These are phyloP conservation scores for Plectrocnemia conspersa DNA, from an alignment of 1,140 invertebrate genomes.

Conservation along the genomic window DNA sequence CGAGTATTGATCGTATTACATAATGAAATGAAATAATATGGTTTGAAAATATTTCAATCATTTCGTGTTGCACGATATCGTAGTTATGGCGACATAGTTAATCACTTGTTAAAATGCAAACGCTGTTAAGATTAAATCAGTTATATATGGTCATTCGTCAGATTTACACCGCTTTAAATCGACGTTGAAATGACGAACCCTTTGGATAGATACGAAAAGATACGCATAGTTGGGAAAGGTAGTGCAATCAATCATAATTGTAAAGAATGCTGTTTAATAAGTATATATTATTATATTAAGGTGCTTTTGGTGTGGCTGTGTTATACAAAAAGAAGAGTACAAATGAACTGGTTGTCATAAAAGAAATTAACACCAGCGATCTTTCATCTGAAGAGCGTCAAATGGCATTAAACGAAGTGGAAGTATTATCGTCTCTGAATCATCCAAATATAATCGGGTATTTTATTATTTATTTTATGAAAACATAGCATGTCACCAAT, in stretches of 20 bases:
- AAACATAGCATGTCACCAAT: too few species aligned
- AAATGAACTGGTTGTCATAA: constrained; percentile 65
- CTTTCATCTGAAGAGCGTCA: constrained; percentile 63
- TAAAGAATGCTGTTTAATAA: constrained; percentile 1
- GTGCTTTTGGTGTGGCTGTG: constrained; percentile 72
- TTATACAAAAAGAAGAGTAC: constrained; percentile 64
- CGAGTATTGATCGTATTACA: not conserved
- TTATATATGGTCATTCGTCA: too few species aligned
- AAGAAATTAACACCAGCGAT: constrained; percentile 72
- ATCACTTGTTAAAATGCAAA: too few species aligned
- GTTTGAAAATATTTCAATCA: not conserved
- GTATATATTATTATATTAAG: constrained; percentile 40
- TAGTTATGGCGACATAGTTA: not conserved
- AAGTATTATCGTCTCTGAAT: constrained; percentile 65
- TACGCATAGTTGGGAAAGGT: constrained; percentile 32
- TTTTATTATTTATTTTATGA: too few species aligned
- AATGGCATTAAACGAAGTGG: constrained; percentile 72
- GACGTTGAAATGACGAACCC: too few species aligned
- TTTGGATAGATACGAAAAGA: constrained; percentile 30
- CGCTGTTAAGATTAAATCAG: too few species aligned
- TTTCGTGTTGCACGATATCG: not conserved
- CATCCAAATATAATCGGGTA: constrained; percentile 68
- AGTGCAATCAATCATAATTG: too few species aligned
- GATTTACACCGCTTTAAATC: too few species aligned
- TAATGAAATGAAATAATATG: not conserved